Conservation (phyloP, 2,113 vertebrate genomes). For the Trichechus manatus region DNA sequence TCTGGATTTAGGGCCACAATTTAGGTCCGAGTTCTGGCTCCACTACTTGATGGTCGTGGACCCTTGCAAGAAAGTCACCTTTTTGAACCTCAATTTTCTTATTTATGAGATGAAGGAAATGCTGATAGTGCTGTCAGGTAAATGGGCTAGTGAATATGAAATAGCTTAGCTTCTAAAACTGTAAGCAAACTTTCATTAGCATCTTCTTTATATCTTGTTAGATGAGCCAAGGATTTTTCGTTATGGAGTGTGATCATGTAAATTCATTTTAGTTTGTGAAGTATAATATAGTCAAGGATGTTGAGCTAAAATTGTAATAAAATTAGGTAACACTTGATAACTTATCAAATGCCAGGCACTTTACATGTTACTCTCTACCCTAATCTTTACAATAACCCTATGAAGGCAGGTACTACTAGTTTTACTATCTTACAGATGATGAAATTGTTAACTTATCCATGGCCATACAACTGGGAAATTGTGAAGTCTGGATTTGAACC, state of each 20-base stretch:
- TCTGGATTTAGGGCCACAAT: neutral
- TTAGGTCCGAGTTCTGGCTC: neutral
- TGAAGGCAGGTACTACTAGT: neutral
- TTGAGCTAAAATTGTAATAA: conserved; percentile 36
- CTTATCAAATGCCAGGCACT: neutral
- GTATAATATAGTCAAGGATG: neutral
- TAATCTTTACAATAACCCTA: neutral
- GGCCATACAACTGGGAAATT: neutral
- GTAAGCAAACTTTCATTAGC: neutral
- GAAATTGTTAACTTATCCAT: neutral
- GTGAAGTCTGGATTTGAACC: neutral
- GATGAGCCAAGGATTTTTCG: neutral
- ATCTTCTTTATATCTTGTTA: neutral
- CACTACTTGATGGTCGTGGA: neutral
- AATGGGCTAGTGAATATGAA: neutral
- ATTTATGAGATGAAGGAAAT: neutral
- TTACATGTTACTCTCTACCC: neutral
- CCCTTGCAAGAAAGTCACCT: neutral
- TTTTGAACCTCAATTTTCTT: conserved; percentile 5
- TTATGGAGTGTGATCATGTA: neutral
- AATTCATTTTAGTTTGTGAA: conserved; percentile 24
- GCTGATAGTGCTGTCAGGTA: neutral
- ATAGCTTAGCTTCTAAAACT: neutral
- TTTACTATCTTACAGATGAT: neutral
- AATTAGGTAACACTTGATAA: neutral